Evolutionary conservation across 2,888 invertebrate genomes (phyloP).

Genomic region (Psylliodes chrysocephalus): DNA sequence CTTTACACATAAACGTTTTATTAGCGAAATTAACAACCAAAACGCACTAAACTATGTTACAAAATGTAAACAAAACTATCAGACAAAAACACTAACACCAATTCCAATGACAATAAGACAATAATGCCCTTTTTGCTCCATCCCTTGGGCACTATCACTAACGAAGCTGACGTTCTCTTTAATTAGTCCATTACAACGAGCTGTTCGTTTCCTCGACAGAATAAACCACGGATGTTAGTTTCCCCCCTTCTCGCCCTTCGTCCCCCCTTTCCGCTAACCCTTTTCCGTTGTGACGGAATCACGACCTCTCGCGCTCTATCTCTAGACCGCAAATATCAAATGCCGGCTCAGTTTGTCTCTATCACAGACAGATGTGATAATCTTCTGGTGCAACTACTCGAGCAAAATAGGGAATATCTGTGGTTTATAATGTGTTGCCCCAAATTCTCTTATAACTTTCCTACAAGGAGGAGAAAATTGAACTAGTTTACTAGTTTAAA

Average conservation of each 20-base stretch:
- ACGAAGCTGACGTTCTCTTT: slow-evolving; percentile 53
- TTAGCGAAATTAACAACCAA: slow-evolving; percentile 3
- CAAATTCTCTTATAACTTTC: slow-evolving; percentile 5
- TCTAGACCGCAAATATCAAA: slow-evolving; percentile 36
- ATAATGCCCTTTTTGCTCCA: slow-evolving; percentile 24
- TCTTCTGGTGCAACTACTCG: slow-evolving; percentile 29
- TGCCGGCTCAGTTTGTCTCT: slow-evolving; percentile 33
- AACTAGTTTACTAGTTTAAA: too few relatives aligned
- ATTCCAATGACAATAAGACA: slow-evolving; percentile 25
- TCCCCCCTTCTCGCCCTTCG: slow-evolving; percentile 22
- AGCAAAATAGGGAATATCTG: slow-evolving; percentile 23
- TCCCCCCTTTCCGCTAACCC: slow-evolving; percentile 22
- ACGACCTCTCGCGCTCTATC: slow-evolving; percentile 20
- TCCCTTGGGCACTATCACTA: slow-evolving; percentile 47
- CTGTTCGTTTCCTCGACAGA: slow-evolving; percentile 52
- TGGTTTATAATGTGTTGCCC: slow-evolving; percentile 26
- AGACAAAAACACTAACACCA: slow-evolving; percentile 23
- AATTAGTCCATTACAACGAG: slow-evolving; percentile 53
- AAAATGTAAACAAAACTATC: slow-evolving; percentile 29
- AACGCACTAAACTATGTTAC: not conserved
- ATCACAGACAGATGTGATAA: slow-evolving; percentile 37
- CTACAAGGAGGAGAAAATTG: not conserved
- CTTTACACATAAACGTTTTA: too few relatives aligned
- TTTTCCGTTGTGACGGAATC: slow-evolving; percentile 33
- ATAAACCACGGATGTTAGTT: slow-evolving; percentile 44